These are phyloP conservation scores for Parelbella ahira DNA, from an alignment of 2,888 invertebrate species.

Conservation along the genomic window DNA sequence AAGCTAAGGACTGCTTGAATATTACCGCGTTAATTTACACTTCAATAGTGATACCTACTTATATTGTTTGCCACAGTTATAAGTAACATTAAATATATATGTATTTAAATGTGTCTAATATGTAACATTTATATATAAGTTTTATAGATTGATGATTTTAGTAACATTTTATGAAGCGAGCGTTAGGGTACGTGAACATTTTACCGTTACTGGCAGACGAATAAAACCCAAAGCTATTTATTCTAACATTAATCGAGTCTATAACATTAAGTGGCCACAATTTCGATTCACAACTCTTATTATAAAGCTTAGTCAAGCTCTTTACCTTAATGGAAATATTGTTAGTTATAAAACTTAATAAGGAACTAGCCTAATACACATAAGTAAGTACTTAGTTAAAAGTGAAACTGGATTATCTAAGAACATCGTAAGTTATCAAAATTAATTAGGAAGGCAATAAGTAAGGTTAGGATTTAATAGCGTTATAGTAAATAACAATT, in stretches of 20 bases:
- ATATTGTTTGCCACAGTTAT: too few relatives aligned
- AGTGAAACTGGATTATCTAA: slow-evolving; percentile 36
- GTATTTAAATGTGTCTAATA: slow-evolving; percentile 3
- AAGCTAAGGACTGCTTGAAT: slow-evolving; percentile 9
- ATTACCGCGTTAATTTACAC: slow-evolving; percentile 2
- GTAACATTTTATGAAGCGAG: not conserved
- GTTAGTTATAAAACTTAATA: slow-evolving; percentile 37
- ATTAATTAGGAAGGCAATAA: slow-evolving; percentile 56
- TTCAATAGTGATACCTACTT: too few relatives aligned
- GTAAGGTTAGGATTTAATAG: slow-evolving; percentile 46
- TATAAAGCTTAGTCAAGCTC: slow-evolving; percentile 80
- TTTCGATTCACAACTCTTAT: slow-evolving; percentile 79
- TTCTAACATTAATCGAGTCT: slow-evolving; percentile 58
- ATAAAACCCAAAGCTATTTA: slow-evolving; percentile 61
- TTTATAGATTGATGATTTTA: slow-evolving; percentile 3
- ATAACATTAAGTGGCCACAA: slow-evolving; percentile 71
- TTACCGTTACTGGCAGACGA: slow-evolving; percentile 9
- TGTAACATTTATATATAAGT: not conserved
- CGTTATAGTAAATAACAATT: slow-evolving; percentile 37
- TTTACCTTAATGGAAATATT: slow-evolving; percentile 65
- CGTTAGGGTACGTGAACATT: not conserved
- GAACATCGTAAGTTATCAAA: slow-evolving; percentile 32
- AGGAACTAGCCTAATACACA: slow-evolving; percentile 50
- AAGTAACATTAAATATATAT: slow-evolving; percentile 10
- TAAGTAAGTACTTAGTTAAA: slow-evolving; percentile 51